Evolutionary conservation across 2,888 invertebrate genomes (phyloP).

Genomic region (Marronus borbonicus): DNA sequence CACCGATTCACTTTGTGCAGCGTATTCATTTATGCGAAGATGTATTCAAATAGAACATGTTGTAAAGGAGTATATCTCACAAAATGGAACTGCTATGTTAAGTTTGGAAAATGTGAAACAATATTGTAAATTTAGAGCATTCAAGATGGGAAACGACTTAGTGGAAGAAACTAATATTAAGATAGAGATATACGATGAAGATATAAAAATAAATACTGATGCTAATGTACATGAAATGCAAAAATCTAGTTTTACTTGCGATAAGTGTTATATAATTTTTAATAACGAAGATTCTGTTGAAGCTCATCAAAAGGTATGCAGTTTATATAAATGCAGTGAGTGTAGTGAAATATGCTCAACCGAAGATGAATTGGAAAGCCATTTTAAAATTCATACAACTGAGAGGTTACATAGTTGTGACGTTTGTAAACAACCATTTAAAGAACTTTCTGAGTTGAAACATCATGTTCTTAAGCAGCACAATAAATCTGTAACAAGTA

Average conservation of each 20-base stretch:
- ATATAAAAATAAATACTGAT: not conserved
- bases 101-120: conserved; percentile 15
- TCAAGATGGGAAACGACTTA: conserved; percentile 2
- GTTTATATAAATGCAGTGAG: not conserved
- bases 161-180: not conserved
- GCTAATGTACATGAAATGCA: not conserved
- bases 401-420: not conserved
- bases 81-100: not conserved
- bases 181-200: conserved; percentile 12
- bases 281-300: not conserved
- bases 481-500: not conserved
- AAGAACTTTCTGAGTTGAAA: not conserved
- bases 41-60: conserved; percentile 32
- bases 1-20: conserved; percentile 17
- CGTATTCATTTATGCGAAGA: conserved; percentile 37
- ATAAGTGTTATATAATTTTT: conserved; percentile 11
- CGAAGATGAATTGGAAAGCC: conserved; percentile 7
- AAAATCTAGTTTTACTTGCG: conserved; percentile 9
- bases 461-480: not conserved
- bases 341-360: not conserved
- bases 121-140: not conserved
- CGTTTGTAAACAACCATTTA: not conserved
- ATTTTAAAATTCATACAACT: conserved; percentile 3
- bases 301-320: not conserved
- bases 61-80: conserved; percentile 15